Evolutionary conservation across 2,888 invertebrate species (phyloP), one percentile per base, ranked within the genome.

Genomic region (Pristionchus japonicus): DNA sequence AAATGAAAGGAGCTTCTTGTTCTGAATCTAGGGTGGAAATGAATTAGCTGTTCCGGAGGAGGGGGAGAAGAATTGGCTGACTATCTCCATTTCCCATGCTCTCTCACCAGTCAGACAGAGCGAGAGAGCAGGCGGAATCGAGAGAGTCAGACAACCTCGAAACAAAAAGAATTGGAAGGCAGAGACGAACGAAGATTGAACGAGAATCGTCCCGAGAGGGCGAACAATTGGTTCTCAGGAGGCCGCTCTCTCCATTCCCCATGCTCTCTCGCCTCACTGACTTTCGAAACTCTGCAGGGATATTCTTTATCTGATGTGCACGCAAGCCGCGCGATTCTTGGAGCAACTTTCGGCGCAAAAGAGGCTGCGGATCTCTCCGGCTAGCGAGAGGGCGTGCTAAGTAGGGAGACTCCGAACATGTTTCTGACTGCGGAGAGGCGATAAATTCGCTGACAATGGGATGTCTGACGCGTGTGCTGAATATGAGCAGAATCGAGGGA

Each of bases 21-120:
- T 57, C 57, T n/a, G 64, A 67, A 34, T 67, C 64, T 57, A 23
- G 0, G n/a, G 23, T 37, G 74, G 37, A 37, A 70, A 70, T 70
- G 77, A 77, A 77, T 77, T 77, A 77, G 77, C 43, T 77, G 77
- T 77, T 77, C 77, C 20, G 43, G n/a, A 74, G n/a, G 9, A 77
- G 77, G 20, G 17, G 57, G 3, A 40, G 40, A 57, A 74, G 74
- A 37, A 43, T 0, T n/a, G 17, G 23, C n/a, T n/a, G n/a, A n/a
- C n/a, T n/a, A n/a, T n/a, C n/a, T n/a, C n/a, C n/a, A n/a, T n/a
- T n/a, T n/a, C n/a, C n/a, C n/a, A n/a, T n/a, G n/a, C n/a, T n/a
- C n/a, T n/a, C n/a, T n/a, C n/a, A n/a, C n/a, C n/a, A n/a, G n/a
- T n/a, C n/a, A n/a, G n/a, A n/a, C n/a, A n/a, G n/a, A n/a, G n/a